Conservation (phyloP, 2,888 invertebrate genomes). For the Vesta saturnalis region DNA sequence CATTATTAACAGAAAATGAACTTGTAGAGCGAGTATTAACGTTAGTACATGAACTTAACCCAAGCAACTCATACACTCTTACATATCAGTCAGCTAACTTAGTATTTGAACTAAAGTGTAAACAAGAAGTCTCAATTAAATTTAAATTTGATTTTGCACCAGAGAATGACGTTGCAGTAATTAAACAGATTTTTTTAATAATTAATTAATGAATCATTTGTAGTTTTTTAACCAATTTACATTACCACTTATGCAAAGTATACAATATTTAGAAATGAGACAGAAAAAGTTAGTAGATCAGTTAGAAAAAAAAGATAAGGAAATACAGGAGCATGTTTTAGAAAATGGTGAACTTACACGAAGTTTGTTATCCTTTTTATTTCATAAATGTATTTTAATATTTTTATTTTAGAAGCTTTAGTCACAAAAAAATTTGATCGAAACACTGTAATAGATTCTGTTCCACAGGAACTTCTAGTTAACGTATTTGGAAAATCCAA, state of each 20-base stretch:
- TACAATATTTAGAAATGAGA: slow-evolving; percentile 63
- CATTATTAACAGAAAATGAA: neutral
- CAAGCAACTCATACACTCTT: slow-evolving; percentile 26
- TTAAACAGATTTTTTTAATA: neutral
- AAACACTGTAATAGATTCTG: slow-evolving; percentile 31
- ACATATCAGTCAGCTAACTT: slow-evolving; percentile 28
- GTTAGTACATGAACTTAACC: slow-evolving; percentile 43
- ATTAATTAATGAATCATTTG: slow-evolving; percentile 26
- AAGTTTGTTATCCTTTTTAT: slow-evolving; percentile 54
- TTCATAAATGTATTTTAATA: neutral
- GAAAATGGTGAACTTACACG: slow-evolving; percentile 64
- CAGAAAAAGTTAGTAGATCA: slow-evolving; percentile 61
- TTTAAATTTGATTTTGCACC: slow-evolving; percentile 43
- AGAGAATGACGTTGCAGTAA: slow-evolving; percentile 42
- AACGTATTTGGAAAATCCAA: slow-evolving; percentile 46
- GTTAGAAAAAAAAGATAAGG: slow-evolving; percentile 66
- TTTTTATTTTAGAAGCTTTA: slow-evolving; percentile 51
- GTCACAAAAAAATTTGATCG: slow-evolving; percentile 55
- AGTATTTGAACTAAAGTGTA: slow-evolving; percentile 39
- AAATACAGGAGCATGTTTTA: slow-evolving; percentile 66
- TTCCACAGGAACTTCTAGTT: slow-evolving; percentile 31
- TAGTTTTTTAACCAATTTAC: slow-evolving; percentile 56
- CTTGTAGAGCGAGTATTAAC: slow-evolving; percentile 4
- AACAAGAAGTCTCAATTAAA: slow-evolving; percentile 42
- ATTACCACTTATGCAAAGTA: slow-evolving; percentile 58